Evolutionary conservation across 1,140 invertebrate genomes (phyloP).

Genomic region (Amphibalanus amphitrite): DNA sequence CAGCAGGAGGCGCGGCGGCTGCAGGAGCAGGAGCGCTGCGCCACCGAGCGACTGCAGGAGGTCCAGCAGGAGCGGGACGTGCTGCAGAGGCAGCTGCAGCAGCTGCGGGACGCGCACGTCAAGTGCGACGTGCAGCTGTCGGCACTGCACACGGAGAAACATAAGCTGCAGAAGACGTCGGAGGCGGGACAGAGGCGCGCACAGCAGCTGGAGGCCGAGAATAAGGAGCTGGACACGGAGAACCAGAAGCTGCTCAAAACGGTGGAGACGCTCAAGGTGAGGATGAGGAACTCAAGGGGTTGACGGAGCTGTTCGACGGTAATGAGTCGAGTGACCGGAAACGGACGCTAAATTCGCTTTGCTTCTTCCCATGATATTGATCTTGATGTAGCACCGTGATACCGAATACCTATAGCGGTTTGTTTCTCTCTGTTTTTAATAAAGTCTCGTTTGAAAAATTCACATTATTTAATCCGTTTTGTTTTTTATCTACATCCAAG

Average conservation of each 20-base stretch:
- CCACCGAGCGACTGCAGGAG: slow-evolving; percentile 24
- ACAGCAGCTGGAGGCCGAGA: slow-evolving; percentile 52
- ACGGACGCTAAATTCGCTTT: no score
- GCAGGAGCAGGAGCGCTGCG: slow-evolving; percentile 26
- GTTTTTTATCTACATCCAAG: no score
- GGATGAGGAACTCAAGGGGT: no score
- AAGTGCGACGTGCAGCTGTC: slow-evolving; percentile 10
- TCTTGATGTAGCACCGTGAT: no score
- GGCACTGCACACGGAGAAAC: slow-evolving; percentile 23
- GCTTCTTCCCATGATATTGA: no score
- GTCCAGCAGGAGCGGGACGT: slow-evolving; percentile 24
- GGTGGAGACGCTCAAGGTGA: slow-evolving; percentile 27
- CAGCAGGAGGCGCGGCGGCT: slow-evolving; percentile 25
- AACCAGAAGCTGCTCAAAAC: slow-evolving; percentile 30
- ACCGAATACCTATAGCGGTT: no score
- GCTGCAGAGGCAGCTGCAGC: slow-evolving; percentile 13
- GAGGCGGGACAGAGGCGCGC: slow-evolving; percentile 36
- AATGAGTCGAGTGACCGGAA: no score
- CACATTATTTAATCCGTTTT: no score
- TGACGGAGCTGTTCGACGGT: no score
- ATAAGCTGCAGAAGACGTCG: slow-evolving; percentile 36
- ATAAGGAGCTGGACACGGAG: slow-evolving; percentile 30
- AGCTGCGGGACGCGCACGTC: slow-evolving; percentile 14
- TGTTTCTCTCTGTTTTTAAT: no score
- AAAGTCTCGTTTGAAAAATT: no score